Evolutionary conservation across 1,140 invertebrate species (phyloP).

Genomic region (Camponotus pennsylvanicus): DNA sequence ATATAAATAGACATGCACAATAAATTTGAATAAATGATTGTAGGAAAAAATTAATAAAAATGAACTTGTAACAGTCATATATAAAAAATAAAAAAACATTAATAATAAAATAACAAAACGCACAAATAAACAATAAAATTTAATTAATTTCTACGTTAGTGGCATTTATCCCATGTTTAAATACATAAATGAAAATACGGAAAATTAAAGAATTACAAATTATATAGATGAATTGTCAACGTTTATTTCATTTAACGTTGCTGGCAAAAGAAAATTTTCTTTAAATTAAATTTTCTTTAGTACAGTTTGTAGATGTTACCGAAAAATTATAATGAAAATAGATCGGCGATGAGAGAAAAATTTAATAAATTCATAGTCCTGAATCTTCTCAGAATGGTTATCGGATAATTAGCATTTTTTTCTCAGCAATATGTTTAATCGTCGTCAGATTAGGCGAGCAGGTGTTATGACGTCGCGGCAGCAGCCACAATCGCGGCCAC

Average conservation of each 20-base stretch:
- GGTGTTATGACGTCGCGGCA: neutral
- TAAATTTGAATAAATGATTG: neutral
- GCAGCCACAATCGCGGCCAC: slow-evolving; percentile 22
- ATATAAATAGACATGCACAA: too few species aligned
- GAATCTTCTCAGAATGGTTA: neutral
- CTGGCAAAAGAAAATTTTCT: neutral
- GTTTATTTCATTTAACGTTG: neutral
- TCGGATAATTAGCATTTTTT: slow-evolving; percentile 32
- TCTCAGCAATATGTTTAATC: neutral
- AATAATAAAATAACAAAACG: neutral
- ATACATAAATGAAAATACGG: neutral
- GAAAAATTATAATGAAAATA: neutral
- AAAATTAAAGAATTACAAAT: neutral
- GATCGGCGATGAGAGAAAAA: neutral
- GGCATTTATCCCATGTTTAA: neutral
- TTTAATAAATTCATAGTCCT: slow-evolving; percentile 35
- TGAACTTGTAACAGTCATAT: neutral
- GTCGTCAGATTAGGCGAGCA: slow-evolving; percentile 15
- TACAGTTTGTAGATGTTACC: neutral
- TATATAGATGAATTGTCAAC: neutral
- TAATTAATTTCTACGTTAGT: neutral
- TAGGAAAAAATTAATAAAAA: slow-evolving; percentile 6
- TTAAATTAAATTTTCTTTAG: too few species aligned
- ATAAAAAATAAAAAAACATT: neutral
- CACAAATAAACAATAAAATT: neutral